phyloP scores from a whole-genome alignment of 1,140 invertebrate genomes.

The Orius insidiosus region DNA sequence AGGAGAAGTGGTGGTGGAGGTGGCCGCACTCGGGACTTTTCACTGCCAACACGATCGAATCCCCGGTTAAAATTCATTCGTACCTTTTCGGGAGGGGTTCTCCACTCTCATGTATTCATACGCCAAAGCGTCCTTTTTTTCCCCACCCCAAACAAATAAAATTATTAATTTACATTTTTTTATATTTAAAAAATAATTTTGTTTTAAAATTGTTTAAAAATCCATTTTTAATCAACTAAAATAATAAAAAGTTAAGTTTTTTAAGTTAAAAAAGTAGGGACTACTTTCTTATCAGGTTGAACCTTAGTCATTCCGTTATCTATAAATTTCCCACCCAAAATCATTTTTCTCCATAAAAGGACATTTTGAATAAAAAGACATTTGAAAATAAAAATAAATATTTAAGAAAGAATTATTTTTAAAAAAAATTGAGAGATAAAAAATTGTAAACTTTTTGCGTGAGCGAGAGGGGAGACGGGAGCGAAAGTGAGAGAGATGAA shows the following conservation, averaged over 20 bases:
- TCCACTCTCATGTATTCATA: background rate
- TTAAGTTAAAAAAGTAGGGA: no score
- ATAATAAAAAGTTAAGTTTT: no score
- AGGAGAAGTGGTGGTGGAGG: slow-evolving; percentile 12
- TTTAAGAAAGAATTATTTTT: no score
- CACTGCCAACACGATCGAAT: slow-evolving; percentile 18
- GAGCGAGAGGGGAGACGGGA: background rate
- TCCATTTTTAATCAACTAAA: background rate
- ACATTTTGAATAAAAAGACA: no score
- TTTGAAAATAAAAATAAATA: no score
- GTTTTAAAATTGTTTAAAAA: background rate
- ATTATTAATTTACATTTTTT: background rate
- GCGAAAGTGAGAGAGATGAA: background rate
- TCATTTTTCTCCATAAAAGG: no score
- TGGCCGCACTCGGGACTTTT: background rate
- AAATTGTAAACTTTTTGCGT: slow-evolving; percentile 5
- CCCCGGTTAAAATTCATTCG: background rate
- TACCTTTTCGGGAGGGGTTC: background rate
- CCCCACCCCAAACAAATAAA: background rate
- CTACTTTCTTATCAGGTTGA: no score
- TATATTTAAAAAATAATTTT: background rate
- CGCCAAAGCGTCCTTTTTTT: background rate
- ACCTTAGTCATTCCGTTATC: no score
- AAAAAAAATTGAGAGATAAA: background rate
- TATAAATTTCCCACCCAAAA: background rate